These are phyloP conservation scores for Apis cerana DNA, from an alignment of 1,140 invertebrate genomes.

Conservation along the genomic window DNA sequence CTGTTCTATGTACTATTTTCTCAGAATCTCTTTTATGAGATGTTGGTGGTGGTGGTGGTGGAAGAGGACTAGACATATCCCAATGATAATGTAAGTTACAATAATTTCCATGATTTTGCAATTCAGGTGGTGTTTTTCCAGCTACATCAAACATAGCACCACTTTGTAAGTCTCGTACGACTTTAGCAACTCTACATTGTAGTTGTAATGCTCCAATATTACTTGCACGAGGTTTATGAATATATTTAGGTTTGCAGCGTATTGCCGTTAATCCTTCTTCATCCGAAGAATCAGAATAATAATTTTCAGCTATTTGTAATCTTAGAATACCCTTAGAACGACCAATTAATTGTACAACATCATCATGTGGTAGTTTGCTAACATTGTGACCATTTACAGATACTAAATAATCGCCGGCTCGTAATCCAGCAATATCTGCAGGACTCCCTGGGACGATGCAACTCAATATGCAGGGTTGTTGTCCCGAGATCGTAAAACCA, in stretches of 20 bases:
- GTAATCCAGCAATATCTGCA: conserved; percentile 91
- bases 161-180: conserved; percentile 82
- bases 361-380: conserved; percentile 93
- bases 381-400: conserved; percentile 95
- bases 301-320: conserved; percentile 93
- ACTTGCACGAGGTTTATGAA: conserved; percentile 80
- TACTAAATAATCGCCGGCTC: conserved; percentile 94
- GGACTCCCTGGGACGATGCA: conserved; percentile 93
- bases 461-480: conserved; percentile 94
- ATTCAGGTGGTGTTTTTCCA: conserved; percentile 52
- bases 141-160: conserved; percentile 81
- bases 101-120: conserved; percentile 71
- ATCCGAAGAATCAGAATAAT: conserved; percentile 92
- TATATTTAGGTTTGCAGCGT: conserved; percentile 85
- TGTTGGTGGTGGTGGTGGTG: conserved; percentile 77
- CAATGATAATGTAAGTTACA: conserved; percentile 74
- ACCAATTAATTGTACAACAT: conserved; percentile 94
- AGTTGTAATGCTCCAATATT: conserved; percentile 68
- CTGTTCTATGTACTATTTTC: conserved; percentile 89
- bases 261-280: conserved; percentile 84
- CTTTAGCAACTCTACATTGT: conserved; percentile 82
- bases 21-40: conserved; percentile 79
- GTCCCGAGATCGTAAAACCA: conserved; percentile 96
- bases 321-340: conserved; percentile 89
- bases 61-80: conserved; percentile 76